A percentile compares a stretch with the other conserved stretches of the same genome.
Conservation (phyloP, 2,888 invertebrate genomes). For the Drosophila nigricruria region DNA sequence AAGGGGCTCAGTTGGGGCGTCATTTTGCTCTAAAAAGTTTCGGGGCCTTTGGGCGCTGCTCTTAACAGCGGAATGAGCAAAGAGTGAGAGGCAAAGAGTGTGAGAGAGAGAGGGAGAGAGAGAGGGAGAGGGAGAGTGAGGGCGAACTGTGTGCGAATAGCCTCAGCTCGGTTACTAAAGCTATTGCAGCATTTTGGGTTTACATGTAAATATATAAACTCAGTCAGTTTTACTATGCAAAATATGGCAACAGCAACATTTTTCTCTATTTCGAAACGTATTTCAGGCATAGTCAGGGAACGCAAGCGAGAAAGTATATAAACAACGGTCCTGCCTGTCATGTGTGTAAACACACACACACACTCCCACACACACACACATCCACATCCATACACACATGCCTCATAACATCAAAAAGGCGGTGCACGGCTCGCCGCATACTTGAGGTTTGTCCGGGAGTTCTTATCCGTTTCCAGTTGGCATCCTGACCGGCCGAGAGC, state of each 20-base stretch:
- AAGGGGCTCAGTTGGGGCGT: neutral
- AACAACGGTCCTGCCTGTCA: constrained; percentile 39
- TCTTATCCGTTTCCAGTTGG: constrained; percentile 22
- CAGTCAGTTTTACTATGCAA: constrained; percentile 67
- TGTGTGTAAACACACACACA: constrained; percentile 8
- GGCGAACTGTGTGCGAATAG: constrained; percentile 15
- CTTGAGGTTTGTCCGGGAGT: constrained; percentile 43
- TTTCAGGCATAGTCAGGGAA: constrained; percentile 9
- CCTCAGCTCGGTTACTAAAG: constrained; percentile 35
- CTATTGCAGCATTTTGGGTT: constrained; percentile 34
- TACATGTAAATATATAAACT: constrained; percentile 57
- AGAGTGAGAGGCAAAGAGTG: neutral
- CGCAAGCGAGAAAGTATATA: constrained; percentile 22
- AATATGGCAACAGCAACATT: constrained; percentile 68
- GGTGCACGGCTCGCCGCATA: constrained; percentile 37
- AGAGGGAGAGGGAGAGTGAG: neutral
- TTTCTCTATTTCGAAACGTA: constrained; percentile 54
- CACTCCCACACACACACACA: neutral
- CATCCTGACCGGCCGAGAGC: constrained; percentile 22
- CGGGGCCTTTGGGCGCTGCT: constrained; percentile 46
- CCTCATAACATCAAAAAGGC: constrained; percentile 52
- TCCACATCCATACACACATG: neutral
- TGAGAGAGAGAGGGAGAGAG: neutral
- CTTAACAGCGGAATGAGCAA: constrained; percentile 30
- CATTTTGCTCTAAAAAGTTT: constrained; percentile 61